A percentile compares a stretch with the other conserved stretches of the same genome.
Evolutionary conservation across 30 jellyfish, hydroid and myxozoan species (phyloP).

Genomic region (Catostylus mosaicus): DNA sequence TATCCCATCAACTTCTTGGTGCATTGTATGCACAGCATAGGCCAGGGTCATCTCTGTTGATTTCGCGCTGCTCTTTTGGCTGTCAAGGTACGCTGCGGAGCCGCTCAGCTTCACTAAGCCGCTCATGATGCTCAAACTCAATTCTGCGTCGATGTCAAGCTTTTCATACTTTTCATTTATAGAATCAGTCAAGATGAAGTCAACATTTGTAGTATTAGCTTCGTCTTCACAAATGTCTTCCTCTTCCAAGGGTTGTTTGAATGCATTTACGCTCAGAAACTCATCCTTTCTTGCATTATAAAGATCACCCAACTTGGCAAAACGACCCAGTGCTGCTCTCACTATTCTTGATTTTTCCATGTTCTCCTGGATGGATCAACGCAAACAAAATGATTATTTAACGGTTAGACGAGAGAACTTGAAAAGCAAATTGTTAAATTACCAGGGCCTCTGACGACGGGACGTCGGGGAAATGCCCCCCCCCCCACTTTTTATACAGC

Average conservation of each 20-base stretch:
- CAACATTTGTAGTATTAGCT: slow-evolving; percentile 38
- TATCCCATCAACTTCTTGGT: slow-evolving; percentile 63
- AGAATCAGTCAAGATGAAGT: slow-evolving; percentile 51
- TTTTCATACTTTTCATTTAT: slow-evolving; percentile 44
- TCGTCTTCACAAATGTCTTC: slow-evolving; percentile 71
- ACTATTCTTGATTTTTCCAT: slow-evolving; percentile 41
- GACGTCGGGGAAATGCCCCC: no score
- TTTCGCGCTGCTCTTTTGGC: slow-evolving; percentile 58
- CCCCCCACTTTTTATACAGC: no score
- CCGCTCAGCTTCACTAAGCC: slow-evolving; percentile 66
- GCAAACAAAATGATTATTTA: not conserved
- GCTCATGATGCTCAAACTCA: slow-evolving; percentile 54
- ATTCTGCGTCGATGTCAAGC: slow-evolving; percentile 62
- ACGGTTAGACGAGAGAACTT: no score
- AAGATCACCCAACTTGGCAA: slow-evolving; percentile 66
- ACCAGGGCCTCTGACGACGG: no score
- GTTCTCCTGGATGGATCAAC: not conserved
- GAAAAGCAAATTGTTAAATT: no score
- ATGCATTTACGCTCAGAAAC: slow-evolving; percentile 36
- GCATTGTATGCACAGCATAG: slow-evolving; percentile 44
- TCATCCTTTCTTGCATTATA: slow-evolving; percentile 66
- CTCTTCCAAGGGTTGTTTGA: slow-evolving; percentile 6
- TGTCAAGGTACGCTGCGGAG: slow-evolving; percentile 53
- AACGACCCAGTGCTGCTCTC: slow-evolving; percentile 75
- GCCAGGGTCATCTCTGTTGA: slow-evolving; percentile 45